Conservation (phyloP, 2,888 invertebrate genomes). For the Eupithecia centaureata region DNA sequence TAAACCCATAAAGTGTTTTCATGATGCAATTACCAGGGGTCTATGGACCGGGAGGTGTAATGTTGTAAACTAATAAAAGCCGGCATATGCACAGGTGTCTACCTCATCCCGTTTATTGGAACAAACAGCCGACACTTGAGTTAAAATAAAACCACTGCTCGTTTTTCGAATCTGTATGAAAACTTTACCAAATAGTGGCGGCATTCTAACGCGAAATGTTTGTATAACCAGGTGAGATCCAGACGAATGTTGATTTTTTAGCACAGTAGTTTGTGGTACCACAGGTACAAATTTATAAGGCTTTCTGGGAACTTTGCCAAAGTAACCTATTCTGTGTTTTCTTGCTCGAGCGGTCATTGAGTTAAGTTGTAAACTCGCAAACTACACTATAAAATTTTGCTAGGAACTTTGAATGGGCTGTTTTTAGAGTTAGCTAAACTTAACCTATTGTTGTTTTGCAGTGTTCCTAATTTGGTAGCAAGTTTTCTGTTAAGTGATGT, state of each 20-base stretch:
- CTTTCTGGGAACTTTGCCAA: conserved; percentile 68
- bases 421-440: conserved; percentile 23
- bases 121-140: conserved; percentile 19
- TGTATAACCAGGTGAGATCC: background rate
- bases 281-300: conserved; percentile 75
- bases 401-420: conserved; percentile 42
- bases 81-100: conserved; percentile 69
- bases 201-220: conserved; percentile 47
- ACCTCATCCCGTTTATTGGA: conserved; percentile 49
- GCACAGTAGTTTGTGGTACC: conserved; percentile 80
- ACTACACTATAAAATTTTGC: conserved; percentile 66
- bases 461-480: background rate
- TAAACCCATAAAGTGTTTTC: conserved; percentile 71
- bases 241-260: conserved; percentile 51
- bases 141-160: conserved; percentile 36
- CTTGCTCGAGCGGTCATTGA: conserved; percentile 65
- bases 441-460: background rate
- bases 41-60: conserved; percentile 74
- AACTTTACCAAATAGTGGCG: background rate
- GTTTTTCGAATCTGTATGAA: background rate
- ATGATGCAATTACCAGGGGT: conserved; percentile 77
- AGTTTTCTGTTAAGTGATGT: background rate
- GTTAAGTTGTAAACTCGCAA: conserved; percentile 59
- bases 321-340: conserved; percentile 38
- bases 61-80: conserved; percentile 78